Conservation (phyloP, 2,113 vertebrate species). For the Cynocephalus volans region DNA sequence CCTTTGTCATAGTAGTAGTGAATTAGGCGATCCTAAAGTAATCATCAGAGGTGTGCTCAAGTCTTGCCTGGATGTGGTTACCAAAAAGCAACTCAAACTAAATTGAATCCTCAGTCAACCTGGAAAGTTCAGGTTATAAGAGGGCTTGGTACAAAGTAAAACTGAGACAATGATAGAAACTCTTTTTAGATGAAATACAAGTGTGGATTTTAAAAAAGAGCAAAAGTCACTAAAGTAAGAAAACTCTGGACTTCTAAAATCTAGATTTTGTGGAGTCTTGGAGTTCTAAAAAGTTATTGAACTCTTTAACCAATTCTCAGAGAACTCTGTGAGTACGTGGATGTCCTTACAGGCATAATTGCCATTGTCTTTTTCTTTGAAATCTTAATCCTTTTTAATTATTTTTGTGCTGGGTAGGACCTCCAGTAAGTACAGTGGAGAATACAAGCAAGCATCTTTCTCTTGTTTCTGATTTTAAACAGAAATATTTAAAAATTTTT, state of each 20-base stretch:
- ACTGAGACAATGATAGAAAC: not conserved
- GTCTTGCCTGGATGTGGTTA: no score
- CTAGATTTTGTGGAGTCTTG: not conserved
- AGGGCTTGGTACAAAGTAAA: not conserved
- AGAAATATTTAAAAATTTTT: constrained; percentile 6
- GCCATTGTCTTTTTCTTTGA: not conserved
- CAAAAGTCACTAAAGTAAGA: not conserved
- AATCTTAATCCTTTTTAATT: not conserved
- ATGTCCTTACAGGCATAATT: not conserved
- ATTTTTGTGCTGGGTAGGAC: not conserved
- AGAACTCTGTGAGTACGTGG: not conserved
- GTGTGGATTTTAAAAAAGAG: not conserved
- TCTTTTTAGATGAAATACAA: not conserved
- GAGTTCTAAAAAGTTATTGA: not conserved
- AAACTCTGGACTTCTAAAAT: not conserved
- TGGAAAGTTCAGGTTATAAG: not conserved
- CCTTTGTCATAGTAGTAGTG: not conserved
- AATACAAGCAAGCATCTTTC: not conserved
- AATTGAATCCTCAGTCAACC: not conserved
- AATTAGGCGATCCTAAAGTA: not conserved
- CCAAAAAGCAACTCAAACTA: not conserved
- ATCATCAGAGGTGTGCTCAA: not conserved
- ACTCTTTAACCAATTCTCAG: not conserved
- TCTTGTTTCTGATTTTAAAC: not conserved
- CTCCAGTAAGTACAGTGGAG: not conserved